phyloP scores from a whole-genome alignment of 1,140 invertebrate species.

The Sycophaga agraensis region DNA sequence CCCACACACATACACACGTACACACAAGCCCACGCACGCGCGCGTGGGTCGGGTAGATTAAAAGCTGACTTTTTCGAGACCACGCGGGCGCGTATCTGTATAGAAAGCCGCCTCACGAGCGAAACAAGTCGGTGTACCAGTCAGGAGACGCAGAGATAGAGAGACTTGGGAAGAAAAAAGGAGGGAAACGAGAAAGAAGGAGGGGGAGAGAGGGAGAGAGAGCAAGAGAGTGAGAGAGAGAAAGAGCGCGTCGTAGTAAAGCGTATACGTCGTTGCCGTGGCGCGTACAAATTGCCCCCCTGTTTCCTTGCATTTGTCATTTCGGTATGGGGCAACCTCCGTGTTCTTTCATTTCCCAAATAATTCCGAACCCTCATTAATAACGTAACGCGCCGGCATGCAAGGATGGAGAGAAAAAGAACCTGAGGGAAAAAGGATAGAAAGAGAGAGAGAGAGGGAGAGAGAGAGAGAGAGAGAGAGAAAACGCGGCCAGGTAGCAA shows the following conservation, averaged over 20 bases:
- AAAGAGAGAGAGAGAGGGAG: slow-evolving; percentile 4
- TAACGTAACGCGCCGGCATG: slow-evolving; percentile 46
- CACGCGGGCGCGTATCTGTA: neutral
- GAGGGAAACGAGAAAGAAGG: neutral
- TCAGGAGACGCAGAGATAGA: slow-evolving; percentile 9
- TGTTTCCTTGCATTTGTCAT: slow-evolving; percentile 53
- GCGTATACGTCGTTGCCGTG: slow-evolving; percentile 41
- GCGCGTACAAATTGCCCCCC: slow-evolving; percentile 51
- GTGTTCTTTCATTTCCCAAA: slow-evolving; percentile 52
- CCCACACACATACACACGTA: neutral
- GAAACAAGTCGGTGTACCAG: neutral
- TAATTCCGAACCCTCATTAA: slow-evolving; percentile 51
- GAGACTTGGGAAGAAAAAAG: slow-evolving; percentile 5
- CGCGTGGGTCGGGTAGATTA: slow-evolving; percentile 20
- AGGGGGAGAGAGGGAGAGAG: slow-evolving; percentile 23
- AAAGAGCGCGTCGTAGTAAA: slow-evolving; percentile 28
- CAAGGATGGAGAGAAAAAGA: slow-evolving; percentile 25
- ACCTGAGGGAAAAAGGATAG: neutral
- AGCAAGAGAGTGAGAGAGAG: slow-evolving; percentile 30
- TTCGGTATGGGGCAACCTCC: slow-evolving; percentile 44
- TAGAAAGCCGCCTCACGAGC: neutral
- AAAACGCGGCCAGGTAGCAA: slow-evolving; percentile 23
- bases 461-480: neutral
- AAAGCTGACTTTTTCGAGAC: slow-evolving; percentile 19
- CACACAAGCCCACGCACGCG: neutral